Conservation (phyloP, 2,888 invertebrate species). For the Drosophila tanythrix region DNA sequence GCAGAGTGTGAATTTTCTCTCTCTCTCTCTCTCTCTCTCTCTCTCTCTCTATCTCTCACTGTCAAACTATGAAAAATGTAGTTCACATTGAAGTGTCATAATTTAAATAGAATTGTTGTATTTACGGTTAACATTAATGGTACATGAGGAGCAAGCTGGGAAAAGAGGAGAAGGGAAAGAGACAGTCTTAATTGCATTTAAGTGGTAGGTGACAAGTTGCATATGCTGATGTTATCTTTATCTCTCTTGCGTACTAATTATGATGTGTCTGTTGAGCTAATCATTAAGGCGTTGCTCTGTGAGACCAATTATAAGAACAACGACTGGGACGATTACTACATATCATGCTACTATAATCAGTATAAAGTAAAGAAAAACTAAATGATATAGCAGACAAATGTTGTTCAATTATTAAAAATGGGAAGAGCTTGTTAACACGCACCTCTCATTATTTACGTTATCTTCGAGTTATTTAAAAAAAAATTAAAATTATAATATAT, state of each 20-base stretch:
- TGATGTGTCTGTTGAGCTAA: slow-evolving; percentile 45
- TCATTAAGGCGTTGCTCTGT: slow-evolving; percentile 28
- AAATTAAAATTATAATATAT: neutral
- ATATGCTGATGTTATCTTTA: slow-evolving; percentile 49
- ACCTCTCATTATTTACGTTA: too few relatives aligned
- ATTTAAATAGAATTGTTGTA: slow-evolving; percentile 76
- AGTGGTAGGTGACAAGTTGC: slow-evolving; percentile 52
- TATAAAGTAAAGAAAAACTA: too few relatives aligned
- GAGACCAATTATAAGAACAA: slow-evolving; percentile 17
- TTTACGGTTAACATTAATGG: slow-evolving; percentile 60
- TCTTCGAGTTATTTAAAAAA: too few relatives aligned
- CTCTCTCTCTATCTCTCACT: neutral
- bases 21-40: neutral
- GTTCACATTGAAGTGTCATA: slow-evolving; percentile 82
- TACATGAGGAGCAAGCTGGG: slow-evolving; percentile 1
- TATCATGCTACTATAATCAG: too few relatives aligned
- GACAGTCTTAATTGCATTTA: slow-evolving; percentile 14
- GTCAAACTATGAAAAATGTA: slow-evolving; percentile 43
- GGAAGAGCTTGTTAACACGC: neutral
- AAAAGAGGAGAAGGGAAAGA: neutral
- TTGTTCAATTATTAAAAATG: too few relatives aligned
- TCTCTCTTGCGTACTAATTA: slow-evolving; percentile 70
- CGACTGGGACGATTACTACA: neutral
- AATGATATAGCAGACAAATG: too few relatives aligned
- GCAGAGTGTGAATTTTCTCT: neutral